Evolutionary conservation across 30 jellyfish, hydroid and myxozoan genomes (phyloP).

Genomic region (Aurelia aurita): DNA sequence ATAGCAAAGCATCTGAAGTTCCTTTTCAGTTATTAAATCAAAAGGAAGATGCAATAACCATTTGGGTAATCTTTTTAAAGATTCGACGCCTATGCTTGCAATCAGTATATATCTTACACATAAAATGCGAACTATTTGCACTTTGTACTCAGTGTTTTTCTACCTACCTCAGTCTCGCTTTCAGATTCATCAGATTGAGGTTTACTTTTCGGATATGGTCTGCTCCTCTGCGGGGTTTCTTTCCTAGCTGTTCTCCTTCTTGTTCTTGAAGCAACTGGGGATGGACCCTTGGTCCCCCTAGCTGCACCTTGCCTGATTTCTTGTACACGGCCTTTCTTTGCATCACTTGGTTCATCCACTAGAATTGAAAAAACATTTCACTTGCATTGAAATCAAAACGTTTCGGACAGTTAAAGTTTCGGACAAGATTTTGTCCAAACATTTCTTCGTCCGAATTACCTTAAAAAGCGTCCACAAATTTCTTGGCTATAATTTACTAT

Average conservation of each 20-base stretch:
- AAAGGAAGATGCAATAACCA: no score
- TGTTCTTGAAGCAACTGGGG: conserved; percentile 57
- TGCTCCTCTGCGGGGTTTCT: conserved; percentile 50
- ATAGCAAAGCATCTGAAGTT: no score
- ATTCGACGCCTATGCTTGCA: background rate
- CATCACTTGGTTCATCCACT: conserved; percentile 7
- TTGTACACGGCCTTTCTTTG: conserved; percentile 22
- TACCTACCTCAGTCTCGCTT: conserved; percentile 56
- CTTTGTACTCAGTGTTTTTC: background rate
- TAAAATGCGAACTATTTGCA: no score
- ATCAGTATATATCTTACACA: no score
- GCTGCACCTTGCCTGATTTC: background rate
- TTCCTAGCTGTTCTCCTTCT: conserved; percentile 45
- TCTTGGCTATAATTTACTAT: no score
- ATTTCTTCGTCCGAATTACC: no score
- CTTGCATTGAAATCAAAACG: no score
- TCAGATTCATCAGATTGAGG: conserved; percentile 43
- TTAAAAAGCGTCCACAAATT: no score
- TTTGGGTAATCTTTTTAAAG: no score
- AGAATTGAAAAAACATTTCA: background rate
- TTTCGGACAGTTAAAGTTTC: no score
- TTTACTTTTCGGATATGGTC: conserved; percentile 59
- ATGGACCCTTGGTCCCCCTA: conserved; percentile 6
- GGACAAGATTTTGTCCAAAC: no score
- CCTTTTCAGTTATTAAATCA: no score